A percentile compares a stretch with the other conserved stretches of the same genome.
phyloP scores from a whole-genome alignment of 1,140 invertebrate genomes.

The Calosoma granatense region DNA sequence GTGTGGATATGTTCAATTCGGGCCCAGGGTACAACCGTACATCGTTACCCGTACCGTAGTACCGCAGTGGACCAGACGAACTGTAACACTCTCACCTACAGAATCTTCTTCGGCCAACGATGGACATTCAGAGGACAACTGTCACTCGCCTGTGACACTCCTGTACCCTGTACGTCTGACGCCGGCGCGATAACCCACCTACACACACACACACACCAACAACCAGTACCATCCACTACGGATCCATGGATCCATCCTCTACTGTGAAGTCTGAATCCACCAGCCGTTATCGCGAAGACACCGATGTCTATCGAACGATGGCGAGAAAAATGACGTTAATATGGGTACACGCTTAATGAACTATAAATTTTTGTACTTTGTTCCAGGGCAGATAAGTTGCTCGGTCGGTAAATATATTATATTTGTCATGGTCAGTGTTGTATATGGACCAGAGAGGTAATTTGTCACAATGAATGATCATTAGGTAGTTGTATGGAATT shows the following conservation, averaged over 20 bases:
- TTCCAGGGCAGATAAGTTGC: neutral
- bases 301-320: neutral
- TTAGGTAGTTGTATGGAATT: no score
- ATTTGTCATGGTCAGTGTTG: no score
- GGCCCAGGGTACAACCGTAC: no score
- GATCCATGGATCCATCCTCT: neutral
- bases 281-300: no score
- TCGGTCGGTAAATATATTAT: no score
- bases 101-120: neutral
- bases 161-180: neutral
- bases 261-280: neutral
- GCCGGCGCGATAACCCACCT: neutral
- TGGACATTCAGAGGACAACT: neutral
- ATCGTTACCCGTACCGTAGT: no score
- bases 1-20: neutral
- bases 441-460: no score
- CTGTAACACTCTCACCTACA: no score
- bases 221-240: neutral
- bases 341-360: neutral
- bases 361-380: neutral
- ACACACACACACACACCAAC: neutral
- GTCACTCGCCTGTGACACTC: no score
- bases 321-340: constrained; percentile 1
- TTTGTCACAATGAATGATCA: no score
- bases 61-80: no score